Percentiles rank a stretch among this genome's conserved stretches.
Evolutionary conservation across 1,140 invertebrate genomes (phyloP).

Genomic region (Heterodera carotae): DNA sequence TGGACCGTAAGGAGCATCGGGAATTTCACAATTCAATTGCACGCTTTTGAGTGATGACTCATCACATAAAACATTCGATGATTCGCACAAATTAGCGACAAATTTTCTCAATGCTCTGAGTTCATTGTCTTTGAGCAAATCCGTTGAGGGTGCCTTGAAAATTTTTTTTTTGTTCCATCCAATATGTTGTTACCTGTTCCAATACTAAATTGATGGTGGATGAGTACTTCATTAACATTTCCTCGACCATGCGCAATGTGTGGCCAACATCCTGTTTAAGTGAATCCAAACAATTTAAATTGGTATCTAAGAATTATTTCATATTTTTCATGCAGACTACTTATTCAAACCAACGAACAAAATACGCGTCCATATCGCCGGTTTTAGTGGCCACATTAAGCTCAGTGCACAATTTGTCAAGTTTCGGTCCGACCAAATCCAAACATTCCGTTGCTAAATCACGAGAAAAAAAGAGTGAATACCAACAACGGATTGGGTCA

Average conservation of each 20-base stretch:
- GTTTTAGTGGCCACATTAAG: slow-evolving; percentile 17
- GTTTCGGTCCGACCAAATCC: slow-evolving; percentile 1
- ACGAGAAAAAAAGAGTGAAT: too few species aligned
- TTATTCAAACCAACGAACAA: neutral
- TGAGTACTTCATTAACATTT: slow-evolving; percentile 20
- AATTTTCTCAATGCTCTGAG: neutral
- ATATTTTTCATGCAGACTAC: neutral
- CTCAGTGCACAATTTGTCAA: slow-evolving; percentile 15
- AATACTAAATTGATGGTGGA: slow-evolving; percentile 10
- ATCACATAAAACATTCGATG: neutral
- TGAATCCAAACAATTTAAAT: neutral
- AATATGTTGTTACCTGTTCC: slow-evolving; percentile 13
- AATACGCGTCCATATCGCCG: slow-evolving; percentile 19
- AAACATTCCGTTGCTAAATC: slow-evolving; percentile 15
- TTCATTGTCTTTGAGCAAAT: neutral
- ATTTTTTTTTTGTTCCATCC: neutral
- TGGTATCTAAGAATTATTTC: neutral
- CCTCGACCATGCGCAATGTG: slow-evolving; percentile 17
- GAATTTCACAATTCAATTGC: slow-evolving; percentile 2
- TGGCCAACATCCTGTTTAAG: slow-evolving; percentile 12
- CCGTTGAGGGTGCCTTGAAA: slow-evolving; percentile 7
- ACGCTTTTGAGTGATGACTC: slow-evolving; percentile 7
- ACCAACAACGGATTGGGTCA: too few species aligned
- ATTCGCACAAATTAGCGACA: neutral
- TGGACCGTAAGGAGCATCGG: slow-evolving; percentile 15